Evolutionary conservation across 2,888 invertebrate genomes (phyloP).

Genomic region (Acanthopleura granulata): DNA sequence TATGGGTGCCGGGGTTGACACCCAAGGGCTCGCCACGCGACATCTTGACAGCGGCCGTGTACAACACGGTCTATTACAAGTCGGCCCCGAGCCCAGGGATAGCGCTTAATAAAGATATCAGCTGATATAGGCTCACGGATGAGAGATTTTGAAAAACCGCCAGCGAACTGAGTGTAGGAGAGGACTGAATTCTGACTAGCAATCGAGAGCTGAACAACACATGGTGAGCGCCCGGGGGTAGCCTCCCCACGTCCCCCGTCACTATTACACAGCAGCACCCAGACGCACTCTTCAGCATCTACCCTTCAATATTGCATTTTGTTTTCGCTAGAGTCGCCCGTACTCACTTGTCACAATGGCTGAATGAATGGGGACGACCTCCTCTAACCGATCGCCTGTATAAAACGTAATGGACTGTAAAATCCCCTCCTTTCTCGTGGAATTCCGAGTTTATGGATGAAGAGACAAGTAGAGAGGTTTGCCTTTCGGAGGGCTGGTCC

Average conservation of each 20-base stretch:
- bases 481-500: no score
- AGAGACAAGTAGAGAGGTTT: no score
- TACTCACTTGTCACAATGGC: neutral
- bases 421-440: neutral
- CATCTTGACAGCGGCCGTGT: neutral
- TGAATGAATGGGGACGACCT: neutral
- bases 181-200: neutral
- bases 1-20: neutral
- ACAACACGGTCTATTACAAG: neutral
- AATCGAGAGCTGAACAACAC: neutral
- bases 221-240: neutral
- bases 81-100: neutral
- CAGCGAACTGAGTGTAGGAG: no score
- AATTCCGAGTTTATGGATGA: no score
- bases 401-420: neutral
- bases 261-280: neutral
- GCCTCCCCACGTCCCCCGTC: neutral
- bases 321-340: constrained; percentile 7
- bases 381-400: neutral
- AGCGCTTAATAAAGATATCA: constrained; percentile 13
- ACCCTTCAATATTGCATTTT: constrained; percentile 17
- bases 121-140: neutral
- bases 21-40: neutral
- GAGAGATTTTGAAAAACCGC: neutral
- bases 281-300: neutral